Base-by-base conservation (phyloP, 2,888 invertebrate genomes). In the Neoscelio sp. region DNA sequence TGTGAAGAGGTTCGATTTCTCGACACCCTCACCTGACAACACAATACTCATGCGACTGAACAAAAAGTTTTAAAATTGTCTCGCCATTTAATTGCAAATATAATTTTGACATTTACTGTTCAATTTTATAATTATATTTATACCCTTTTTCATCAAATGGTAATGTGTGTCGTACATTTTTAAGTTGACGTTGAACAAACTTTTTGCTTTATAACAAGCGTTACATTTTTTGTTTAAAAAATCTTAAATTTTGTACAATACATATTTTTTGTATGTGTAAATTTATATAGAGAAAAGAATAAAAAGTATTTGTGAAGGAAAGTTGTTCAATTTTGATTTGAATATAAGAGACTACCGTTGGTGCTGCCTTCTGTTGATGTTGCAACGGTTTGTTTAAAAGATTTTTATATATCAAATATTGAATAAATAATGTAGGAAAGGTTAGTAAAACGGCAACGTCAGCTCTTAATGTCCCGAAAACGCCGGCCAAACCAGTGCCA, bases 11-110 rank as follows among this genome's bases (percentile, higher is more conserved):
- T 94, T 94, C 89, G 90, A 91, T 78, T 95, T 94, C 89, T 89
- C 91, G 23, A 91, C 91, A 35, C 92, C 92, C 1, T 94, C 94
- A 0, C 94, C 94, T 6, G 94, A 94, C 89, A 93, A 92, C 86
- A 82, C 91, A 62, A 91, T 93, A 58, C 90, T 86, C n/a, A 85
- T 85, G 67, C 86, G 90, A 84, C 86, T 91, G 28, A 85, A 80
- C 48, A 82, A 85, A 74, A 73, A 62, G 56, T 46, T 38, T 58
- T 64, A 20, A 76, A 71, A 50, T 77, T 48, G 56, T 38, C 10
- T 8, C n/a, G n/a, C n/a, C 17, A 12, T 13, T 23, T n/a, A 30
- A 48, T 26, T 30, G 12, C 23, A 33, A 30, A 52, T 13, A 33
- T 23, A 13, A 35, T n/a, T n/a, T n/a, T n/a, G n/a, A n/a, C n/a